Evolutionary conservation across 2,113 vertebrate species (phyloP), one percentile per base, ranked within the genome.

Genomic region (Saguinus midas): DNA sequence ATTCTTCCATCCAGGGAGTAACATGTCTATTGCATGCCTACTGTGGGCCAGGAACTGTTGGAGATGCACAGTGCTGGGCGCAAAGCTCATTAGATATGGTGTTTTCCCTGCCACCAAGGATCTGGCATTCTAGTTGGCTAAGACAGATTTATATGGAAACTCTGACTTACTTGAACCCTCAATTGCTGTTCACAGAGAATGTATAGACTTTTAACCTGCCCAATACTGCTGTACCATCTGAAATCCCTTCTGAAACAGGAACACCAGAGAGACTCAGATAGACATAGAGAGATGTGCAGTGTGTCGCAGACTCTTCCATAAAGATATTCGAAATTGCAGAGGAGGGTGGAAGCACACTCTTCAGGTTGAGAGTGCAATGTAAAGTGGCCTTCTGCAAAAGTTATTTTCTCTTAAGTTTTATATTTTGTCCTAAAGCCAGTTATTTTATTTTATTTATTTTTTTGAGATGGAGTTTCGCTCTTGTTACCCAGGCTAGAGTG

Each of bases 341-440:
- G 57, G 16, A 76, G 35, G 50, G 25, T 40, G 3, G 48, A 61
- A 80, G 50, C 50, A 12, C 14, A 0, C 14, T 43, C 35, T 75
- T 40, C 11, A 43, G 29, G 79, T 75, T 52, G 37, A 95, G 76
- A 58, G 6, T 86, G 58, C 8, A 20, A 32, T 43, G 43, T 18
- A 8, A 81, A 81, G 29, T 52, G n/a, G 3, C 27, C 29, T 96
- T 88, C 45, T 88, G 1, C 61, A 93, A 40, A 27, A 93, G 5
- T 37, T 61, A 40, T 68, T 70, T 87, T 43, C 57, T 93, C 7
- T n/a, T 75, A 78, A 29, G 25, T 75, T 88, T 82, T 89, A 0
- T 84, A 45, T 83, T 61, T 91, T 75, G 50, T 84, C 16, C 17
- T 88, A 88, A 73, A 43, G 68, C 61, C 86, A 61, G 76, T 90